Evolutionary conservation across 35 echinoderm and acorn worm species (phyloP).

Genomic region (Patiria miniata): DNA sequence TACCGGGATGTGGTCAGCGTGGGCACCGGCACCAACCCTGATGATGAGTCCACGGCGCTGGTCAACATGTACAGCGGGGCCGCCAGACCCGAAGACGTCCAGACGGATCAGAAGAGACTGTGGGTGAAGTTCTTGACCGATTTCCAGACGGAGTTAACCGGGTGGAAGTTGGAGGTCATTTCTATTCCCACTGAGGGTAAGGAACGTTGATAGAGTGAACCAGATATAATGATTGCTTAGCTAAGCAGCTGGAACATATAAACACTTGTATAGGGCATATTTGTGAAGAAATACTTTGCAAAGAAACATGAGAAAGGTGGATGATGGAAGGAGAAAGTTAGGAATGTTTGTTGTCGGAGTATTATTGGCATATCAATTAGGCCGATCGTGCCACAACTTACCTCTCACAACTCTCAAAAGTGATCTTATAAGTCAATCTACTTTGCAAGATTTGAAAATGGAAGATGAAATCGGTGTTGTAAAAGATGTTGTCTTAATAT

Average conservation of each 20-base stretch:
- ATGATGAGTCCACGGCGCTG: conserved; percentile 34
- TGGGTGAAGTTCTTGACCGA: conserved; percentile 79
- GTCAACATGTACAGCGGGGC: conserved; percentile 49
- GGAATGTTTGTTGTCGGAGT: too few species aligned
- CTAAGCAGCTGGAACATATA: neutral
- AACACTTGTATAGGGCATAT: neutral
- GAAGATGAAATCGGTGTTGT: too few species aligned
- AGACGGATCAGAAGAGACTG: conserved; percentile 23
- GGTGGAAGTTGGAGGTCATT: conserved; percentile 52
- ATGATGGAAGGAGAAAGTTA: too few species aligned
- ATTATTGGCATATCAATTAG: too few species aligned
- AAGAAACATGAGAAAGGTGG: too few species aligned
- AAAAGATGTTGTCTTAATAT: too few species aligned
- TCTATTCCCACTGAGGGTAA: conserved; percentile 64
- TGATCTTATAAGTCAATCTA: too few species aligned
- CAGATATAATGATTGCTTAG: neutral
- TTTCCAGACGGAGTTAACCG: conserved; percentile 39
- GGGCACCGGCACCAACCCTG: conserved; percentile 66
- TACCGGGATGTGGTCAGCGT: conserved; percentile 61
- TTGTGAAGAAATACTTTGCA: neutral
- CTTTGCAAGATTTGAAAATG: too few species aligned
- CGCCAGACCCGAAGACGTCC: conserved; percentile 30
- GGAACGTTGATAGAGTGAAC: neutral
- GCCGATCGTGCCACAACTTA: too few species aligned
- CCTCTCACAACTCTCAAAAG: too few species aligned